Conservation (phyloP, 37 sponge, comb jelly and placozoan species). For the Trichoplax adhaerens region DNA sequence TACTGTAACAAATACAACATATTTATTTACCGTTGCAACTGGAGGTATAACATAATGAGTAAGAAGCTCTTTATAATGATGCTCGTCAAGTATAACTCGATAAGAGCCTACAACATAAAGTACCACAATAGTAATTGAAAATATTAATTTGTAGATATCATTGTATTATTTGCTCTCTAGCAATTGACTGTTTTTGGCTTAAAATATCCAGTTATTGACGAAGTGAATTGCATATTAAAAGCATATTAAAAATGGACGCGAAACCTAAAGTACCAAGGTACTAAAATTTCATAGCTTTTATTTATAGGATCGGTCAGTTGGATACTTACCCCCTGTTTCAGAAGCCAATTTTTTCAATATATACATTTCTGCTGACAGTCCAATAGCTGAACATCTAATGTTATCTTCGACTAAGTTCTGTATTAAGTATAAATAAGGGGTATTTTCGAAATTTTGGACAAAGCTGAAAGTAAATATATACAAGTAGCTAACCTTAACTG, state of each 20-base stretch:
- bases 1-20: not conserved
- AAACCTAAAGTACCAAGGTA: no score
- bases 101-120: slow-evolving; percentile 32
- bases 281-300: no score
- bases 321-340: slow-evolving; percentile 44
- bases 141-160: no score
- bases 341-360: slow-evolving; percentile 63
- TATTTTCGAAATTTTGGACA: not conserved
- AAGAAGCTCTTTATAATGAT: slow-evolving; percentile 67
- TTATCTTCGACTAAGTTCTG: slow-evolving; percentile 32
- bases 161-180: no score
- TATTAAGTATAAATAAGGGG: not conserved
- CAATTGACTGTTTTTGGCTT: no score
- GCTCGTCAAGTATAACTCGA: slow-evolving; percentile 57
- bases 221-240: not conserved
- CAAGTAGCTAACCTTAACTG: slow-evolving; percentile 35
- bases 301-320: not conserved
- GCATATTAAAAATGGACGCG: not conserved
- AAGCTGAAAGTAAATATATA: not conserved
- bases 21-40: slow-evolving; percentile 38
- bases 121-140: not conserved
- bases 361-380: slow-evolving; percentile 71
- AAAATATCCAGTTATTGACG: not conserved
- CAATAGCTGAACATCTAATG: slow-evolving; percentile 61
- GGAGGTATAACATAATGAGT: slow-evolving; percentile 72